A percentile compares a stretch with the other conserved stretches of the same genome.
phyloP scores from a whole-genome alignment of 2,888 invertebrate species.

The Brassicogethes aeneus region DNA sequence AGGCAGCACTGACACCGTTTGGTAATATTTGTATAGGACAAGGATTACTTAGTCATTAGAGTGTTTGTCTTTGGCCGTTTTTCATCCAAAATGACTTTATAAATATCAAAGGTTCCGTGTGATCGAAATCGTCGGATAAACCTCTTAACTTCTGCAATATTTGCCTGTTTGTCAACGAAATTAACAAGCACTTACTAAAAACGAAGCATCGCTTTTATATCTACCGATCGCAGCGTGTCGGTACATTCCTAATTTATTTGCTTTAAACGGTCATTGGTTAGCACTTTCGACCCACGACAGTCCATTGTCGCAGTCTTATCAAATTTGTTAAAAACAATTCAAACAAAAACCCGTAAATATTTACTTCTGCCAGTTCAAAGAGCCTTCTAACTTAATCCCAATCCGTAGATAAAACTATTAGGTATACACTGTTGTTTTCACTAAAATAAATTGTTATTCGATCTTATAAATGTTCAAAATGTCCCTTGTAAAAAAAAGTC shows the following conservation, averaged over 20 bases:
- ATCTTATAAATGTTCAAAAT: no score
- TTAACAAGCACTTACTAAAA: background rate
- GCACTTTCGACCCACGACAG: no score
- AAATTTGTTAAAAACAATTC: no score
- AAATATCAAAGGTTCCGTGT: background rate
- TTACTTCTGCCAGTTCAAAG: no score
- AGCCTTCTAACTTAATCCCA: no score
- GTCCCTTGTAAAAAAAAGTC: background rate
- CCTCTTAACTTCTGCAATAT: background rate
- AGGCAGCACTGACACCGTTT: background rate
- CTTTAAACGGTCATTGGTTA: background rate
- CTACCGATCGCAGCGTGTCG: background rate
- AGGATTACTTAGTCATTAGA: background rate
- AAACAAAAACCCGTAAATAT: no score
- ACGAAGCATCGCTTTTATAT: background rate
- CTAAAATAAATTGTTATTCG: no score
- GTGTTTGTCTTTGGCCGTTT: background rate
- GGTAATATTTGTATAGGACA: background rate
- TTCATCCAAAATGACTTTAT: background rate
- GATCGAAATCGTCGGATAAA: background rate
- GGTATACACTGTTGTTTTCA: no score
- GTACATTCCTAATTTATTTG: background rate
- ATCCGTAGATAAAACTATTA: no score
- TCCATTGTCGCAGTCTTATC: no score
- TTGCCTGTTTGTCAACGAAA: background rate